Evolutionary conservation across 1,140 invertebrate species (phyloP), one percentile per base, ranked within the genome.

Genomic region (Heliothis virescens): DNA sequence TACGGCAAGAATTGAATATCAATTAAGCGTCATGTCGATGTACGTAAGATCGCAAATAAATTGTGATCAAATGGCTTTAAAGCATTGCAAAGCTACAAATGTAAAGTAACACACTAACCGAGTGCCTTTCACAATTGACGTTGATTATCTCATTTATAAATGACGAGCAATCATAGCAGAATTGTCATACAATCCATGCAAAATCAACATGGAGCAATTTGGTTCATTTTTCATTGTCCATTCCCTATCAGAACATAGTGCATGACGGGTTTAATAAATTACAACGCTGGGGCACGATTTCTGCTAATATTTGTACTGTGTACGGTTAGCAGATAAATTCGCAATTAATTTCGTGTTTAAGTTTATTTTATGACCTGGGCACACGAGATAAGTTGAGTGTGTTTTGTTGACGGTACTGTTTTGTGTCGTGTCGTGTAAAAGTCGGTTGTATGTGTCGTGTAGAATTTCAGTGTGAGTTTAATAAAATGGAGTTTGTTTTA

Each of bases 261-360:
- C 13, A 71, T 71, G 67, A 76, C 57, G 74, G 3, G 52, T 63
- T 76, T 76, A 76, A 76, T 76, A 65, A 76, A 76, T 53, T 76
- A 65, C 59, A 41, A 16, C 74, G 47, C 60, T 13, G 11, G 13
- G 21, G 13, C 21, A 52, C 73, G 59, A 48, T 76, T 52, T 41
- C 9, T 21, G 60, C 74, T 63, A 76, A 76, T 76, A 76, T 76
- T 76, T 76, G 74, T 47, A n/a, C 41, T 76, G 18, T 48, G 48
- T 63, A 76, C 72, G 16, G 57, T 50, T 2, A n/a, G 72, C 72
- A 75, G 55, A 75, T 26, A 50, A 52, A 71, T 71, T 48, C 12
- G 57, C 15, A 41, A 72, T 72, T 75, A 75, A 75, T 75, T 47
- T 73, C 18, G 52, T 12, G 53, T 57, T 59, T n/a, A 67, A 48